These are phyloP conservation scores for Caradrina clavipalpis DNA, from an alignment of 2,888 invertebrate species.

Conservation along the genomic window DNA sequence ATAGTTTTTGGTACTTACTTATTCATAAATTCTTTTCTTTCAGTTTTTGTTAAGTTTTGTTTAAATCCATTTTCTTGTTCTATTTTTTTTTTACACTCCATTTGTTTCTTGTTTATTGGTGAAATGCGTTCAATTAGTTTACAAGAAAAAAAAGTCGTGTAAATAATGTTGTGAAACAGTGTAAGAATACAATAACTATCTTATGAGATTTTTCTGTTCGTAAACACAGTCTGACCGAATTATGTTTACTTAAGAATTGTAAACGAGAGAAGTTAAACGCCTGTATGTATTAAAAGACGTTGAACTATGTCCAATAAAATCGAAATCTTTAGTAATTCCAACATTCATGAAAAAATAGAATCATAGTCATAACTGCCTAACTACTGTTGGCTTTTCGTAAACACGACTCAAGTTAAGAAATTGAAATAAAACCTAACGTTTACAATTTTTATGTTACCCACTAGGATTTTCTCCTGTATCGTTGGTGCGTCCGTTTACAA, in stretches of 20 bases:
- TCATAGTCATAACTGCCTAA: no score
- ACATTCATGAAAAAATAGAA: neutral
- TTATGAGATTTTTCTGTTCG: conserved; percentile 12
- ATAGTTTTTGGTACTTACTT: neutral
- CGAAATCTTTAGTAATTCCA: neutral
- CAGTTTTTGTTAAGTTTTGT: no score
- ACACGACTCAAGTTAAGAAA: neutral
- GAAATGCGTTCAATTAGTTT: no score
- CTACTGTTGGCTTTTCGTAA: neutral
- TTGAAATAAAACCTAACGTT: neutral
- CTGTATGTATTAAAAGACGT: conserved; percentile 6
- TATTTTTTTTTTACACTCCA: no score
- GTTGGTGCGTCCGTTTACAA: no score
- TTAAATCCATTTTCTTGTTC: no score
- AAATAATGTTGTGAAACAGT: neutral
- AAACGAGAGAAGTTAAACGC: neutral
- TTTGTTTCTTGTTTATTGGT: no score
- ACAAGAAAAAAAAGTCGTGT: conserved; percentile 7
- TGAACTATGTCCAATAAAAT: neutral
- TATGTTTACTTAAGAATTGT: neutral
- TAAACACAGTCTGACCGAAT: conserved; percentile 11
- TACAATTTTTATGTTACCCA: no score
- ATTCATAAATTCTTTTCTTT: no score
- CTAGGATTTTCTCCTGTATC: no score
- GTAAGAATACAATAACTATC: neutral